Base-by-base conservation (phyloP, 2,888 invertebrate genomes). In the Lacanobia oleracea region DNA sequence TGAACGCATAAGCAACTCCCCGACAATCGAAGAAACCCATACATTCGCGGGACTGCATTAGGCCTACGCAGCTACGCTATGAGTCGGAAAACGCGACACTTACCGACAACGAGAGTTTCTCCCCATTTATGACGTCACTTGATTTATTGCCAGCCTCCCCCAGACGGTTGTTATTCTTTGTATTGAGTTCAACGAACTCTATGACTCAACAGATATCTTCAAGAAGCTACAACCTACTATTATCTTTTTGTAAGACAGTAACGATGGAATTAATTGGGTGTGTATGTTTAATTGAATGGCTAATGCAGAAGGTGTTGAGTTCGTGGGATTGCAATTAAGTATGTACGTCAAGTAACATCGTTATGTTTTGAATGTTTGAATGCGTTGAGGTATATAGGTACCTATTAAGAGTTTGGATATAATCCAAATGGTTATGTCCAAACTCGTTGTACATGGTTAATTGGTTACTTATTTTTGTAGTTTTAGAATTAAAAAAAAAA, bases 11-110 rank as follows among this genome's bases (percentile, higher is more conserved):
- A 72, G 67, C 37, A 59, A 72, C 75, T 61, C 82, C 82, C 71
- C 71, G 37, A 79, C 83, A 86, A 83, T 85, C 73, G 77, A 50
- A 78, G 77, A 79, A 77, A 81, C 82, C 80, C 72, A 77, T 77
- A 72, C 69, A 83, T 80, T 84, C 70, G 64, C 64, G 71, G 57
- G 79, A 87, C 85, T 88, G 82, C 88, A 87, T 87, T 88, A 87
- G 82, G 76, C 72, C 81, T 79, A 87, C 88, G 88, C 81, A 75
- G 71, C 81, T 79, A 87, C 88, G 88, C 81, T 88, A 90, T 90
- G 90, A 90, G 86, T 89, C 88, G 91, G 90, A 90, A 90, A 90
- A 90, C 88, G 91, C 88, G 90, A 90, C 91, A 90, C 90, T 90
- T 90, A 89, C 89, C 79, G 79, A 82, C 79, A 80, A 82, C 65